Percentiles rank a stretch among this genome's conserved stretches.
phyloP scores from a whole-genome alignment of 2,797 vertebrate genomes.

The Tamandua tetradactyla region DNA sequence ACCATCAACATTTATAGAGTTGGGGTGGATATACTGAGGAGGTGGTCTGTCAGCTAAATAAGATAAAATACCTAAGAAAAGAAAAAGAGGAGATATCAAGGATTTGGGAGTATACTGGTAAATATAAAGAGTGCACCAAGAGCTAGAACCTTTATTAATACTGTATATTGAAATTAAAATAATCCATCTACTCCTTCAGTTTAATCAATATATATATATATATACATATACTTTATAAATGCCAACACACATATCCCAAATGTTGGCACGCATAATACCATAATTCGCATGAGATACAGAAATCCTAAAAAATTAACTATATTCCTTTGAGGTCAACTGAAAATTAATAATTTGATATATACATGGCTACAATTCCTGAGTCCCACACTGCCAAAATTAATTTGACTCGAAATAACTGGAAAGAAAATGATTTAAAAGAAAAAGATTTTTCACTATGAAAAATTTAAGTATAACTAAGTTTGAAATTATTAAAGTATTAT shows the following conservation, averaged over 20 bases:
- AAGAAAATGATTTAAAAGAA: constrained; percentile 44
- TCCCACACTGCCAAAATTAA: constrained; percentile 27
- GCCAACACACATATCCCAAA: background rate
- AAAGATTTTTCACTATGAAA: background rate
- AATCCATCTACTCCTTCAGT: background rate
- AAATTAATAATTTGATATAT: constrained; percentile 28
- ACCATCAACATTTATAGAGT: constrained; percentile 94
- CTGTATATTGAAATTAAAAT: background rate
- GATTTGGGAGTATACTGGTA: background rate
- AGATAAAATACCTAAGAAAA: constrained; percentile 93
- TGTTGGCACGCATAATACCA: no score
- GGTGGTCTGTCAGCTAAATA: constrained; percentile 98
- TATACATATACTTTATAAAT: background rate
- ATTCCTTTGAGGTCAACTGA: background rate
- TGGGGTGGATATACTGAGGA: constrained; percentile 98
- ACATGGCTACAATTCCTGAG: background rate
- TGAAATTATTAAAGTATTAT: constrained; percentile 10
- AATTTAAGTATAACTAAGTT: constrained; percentile 15
- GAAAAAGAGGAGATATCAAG: constrained; percentile 41
- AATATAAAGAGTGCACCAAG: constrained; percentile 28
- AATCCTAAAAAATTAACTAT: constrained; percentile 21
- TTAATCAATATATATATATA: background rate
- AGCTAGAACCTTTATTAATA: background rate
- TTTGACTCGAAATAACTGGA: background rate
- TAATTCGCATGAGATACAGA: constrained; percentile 36